These are phyloP conservation scores for Oreochromis spilurus DNA, from an alignment of 2,113 vertebrate genomes.

Conservation along the genomic window DNA sequence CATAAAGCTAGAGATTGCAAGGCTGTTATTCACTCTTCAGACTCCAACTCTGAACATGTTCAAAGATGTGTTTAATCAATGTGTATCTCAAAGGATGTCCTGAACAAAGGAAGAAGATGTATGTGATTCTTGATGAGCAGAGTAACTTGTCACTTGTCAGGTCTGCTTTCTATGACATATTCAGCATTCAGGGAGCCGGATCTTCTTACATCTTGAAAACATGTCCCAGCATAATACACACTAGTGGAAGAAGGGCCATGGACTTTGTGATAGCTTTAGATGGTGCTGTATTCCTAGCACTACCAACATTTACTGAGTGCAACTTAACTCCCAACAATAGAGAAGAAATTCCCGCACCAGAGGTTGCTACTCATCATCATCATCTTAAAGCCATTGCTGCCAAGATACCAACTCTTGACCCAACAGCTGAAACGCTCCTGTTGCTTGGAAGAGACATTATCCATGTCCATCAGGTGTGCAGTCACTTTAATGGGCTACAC, in stretches of 20 bases:
- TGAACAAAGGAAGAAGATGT: background rate
- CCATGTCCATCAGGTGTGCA: background rate
- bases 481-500: background rate
- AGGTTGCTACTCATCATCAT: background rate
- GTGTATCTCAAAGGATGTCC: background rate
- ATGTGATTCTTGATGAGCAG: background rate
- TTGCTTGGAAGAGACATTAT: background rate
- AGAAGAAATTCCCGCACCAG: background rate
- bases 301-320: background rate
- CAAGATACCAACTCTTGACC: background rate
- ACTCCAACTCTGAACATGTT: background rate
- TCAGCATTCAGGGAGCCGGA: background rate
- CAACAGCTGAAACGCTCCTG: background rate
- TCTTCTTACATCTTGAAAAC: background rate
- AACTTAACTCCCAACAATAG: background rate
- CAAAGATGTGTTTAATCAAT: background rate
- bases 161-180: constrained; percentile 12
- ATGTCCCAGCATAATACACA: background rate
- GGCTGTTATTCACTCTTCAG: background rate
- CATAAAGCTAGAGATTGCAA: background rate
- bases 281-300: background rate
- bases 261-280: background rate
- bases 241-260: background rate
- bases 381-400: background rate
- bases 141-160: background rate